Evolutionary conservation across 2,797 vertebrate species (phyloP).

Genomic region (Sebastes kiyomatsui): DNA sequence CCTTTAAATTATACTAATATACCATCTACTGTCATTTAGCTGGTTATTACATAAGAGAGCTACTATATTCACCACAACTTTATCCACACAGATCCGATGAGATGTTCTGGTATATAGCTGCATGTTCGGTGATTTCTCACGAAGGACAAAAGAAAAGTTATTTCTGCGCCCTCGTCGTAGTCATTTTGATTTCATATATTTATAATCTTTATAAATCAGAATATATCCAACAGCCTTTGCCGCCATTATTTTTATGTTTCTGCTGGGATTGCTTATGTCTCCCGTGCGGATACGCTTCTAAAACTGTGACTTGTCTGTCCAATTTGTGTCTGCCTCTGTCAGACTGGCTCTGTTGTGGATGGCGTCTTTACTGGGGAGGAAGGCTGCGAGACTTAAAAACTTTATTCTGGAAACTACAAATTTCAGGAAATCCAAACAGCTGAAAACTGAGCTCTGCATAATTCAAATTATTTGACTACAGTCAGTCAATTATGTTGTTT

Average conservation of each 20-base stretch:
- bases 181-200: not conserved
- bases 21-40: not conserved
- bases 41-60: not conserved
- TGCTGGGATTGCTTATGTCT: not conserved
- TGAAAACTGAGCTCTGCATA: constrained; percentile 7
- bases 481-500: constrained; percentile 18
- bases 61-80: not conserved
- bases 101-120: not conserved
- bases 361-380: not conserved
- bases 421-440: not conserved
- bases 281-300: not conserved
- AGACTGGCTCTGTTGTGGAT: not conserved
- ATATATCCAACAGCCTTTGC: not conserved
- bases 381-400: not conserved
- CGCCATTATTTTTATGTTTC: not conserved
- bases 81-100: not conserved
- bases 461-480: constrained; percentile 18
- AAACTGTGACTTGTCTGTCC: constrained; percentile 2
- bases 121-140: not conserved
- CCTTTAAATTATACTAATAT: not conserved
- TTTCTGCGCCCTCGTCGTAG: not conserved
- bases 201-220: not conserved
- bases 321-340: constrained; percentile 25
- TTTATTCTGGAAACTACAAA: not conserved
- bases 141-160: not conserved